A percentile compares a stretch with the other conserved stretches of the same genome.
Conservation (phyloP, 2,797 vertebrate species). For the Channallabes apus region DNA sequence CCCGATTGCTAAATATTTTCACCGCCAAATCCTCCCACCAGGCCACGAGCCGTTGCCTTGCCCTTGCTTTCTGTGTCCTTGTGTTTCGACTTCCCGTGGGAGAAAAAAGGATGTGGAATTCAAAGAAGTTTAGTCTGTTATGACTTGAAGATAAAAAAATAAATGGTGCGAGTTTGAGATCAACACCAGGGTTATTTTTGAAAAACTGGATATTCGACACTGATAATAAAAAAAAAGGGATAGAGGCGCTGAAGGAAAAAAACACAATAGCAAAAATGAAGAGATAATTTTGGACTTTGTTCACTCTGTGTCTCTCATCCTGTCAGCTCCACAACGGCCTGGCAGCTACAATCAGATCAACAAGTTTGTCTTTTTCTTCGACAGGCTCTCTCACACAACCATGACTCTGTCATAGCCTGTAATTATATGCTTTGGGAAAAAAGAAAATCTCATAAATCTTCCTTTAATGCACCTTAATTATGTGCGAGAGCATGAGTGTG, state of each 20-base stretch:
- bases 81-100: conserved; percentile 65
- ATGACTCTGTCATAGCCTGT: conserved; percentile 69
- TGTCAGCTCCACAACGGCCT: conserved; percentile 65
- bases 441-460: conserved; percentile 58
- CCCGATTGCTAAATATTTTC: conserved; percentile 77
- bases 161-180: conserved; percentile 27
- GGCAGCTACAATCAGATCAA: conserved; percentile 70
- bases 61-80: conserved; percentile 64
- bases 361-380: conserved; percentile 69
- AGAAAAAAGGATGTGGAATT: conserved; percentile 45
- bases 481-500: conserved; percentile 56
- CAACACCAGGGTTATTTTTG: conserved; percentile 18
- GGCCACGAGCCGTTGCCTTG: conserved; percentile 58
- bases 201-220: conserved; percentile 35
- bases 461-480: conserved; percentile 71
- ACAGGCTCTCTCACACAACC: conserved; percentile 58
- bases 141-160: conserved; percentile 3
- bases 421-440: conserved; percentile 67
- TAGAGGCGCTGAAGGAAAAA: conserved; percentile 38
- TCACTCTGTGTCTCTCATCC: conserved; percentile 23
- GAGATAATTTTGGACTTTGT: conserved; percentile 62
- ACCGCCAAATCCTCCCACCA: conserved; percentile 73
- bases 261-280: conserved; percentile 54
- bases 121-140: conserved; percentile 57
- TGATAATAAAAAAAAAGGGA: conserved; percentile 27